Percentiles rank a stretch among this genome's conserved stretches.
phyloP scores from a whole-genome alignment of 2,888 invertebrate species.

The Mimas tiliae region DNA sequence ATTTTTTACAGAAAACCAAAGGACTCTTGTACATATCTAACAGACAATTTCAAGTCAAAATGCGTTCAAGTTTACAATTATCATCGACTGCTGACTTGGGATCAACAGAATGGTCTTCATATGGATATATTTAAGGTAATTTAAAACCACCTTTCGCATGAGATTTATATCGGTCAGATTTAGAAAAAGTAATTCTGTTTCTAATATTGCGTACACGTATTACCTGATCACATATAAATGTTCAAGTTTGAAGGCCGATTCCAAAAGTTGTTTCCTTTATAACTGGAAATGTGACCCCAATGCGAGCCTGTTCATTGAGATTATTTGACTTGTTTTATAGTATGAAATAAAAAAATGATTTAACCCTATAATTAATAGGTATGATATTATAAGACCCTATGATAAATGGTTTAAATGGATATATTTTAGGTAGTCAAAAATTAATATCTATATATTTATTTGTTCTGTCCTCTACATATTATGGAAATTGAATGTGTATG shows the following conservation, averaged over 20 bases:
- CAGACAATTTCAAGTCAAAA: constrained; percentile 91
- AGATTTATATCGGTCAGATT: neutral
- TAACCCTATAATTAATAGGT: too few relatives aligned
- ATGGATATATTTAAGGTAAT: constrained; percentile 92
- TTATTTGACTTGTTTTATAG: neutral
- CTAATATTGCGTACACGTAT: constrained; percentile 6
- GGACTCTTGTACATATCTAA: constrained; percentile 90
- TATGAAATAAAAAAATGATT: too few relatives aligned
- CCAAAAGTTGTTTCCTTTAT: constrained; percentile 19
- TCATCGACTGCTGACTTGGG: constrained; percentile 92
- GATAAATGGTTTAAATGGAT: too few relatives aligned
- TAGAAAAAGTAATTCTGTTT: neutral
- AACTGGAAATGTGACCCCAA: constrained; percentile 15
- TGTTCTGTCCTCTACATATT: too few relatives aligned
- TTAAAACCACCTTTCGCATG: neutral
- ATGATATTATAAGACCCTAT: too few relatives aligned
- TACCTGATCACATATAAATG: constrained; percentile 10
- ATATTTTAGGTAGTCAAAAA: too few relatives aligned
- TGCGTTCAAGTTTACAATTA: constrained; percentile 94
- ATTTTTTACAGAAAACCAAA: constrained; percentile 87
- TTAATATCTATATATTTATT: too few relatives aligned
- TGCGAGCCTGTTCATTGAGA: neutral
- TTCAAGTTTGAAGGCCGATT: constrained; percentile 19
- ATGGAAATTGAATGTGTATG: too few relatives aligned
- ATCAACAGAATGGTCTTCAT: constrained; percentile 90